Evolutionary conservation across 2,888 invertebrate species (phyloP).

Genomic region (Lasiommata megera): DNA sequence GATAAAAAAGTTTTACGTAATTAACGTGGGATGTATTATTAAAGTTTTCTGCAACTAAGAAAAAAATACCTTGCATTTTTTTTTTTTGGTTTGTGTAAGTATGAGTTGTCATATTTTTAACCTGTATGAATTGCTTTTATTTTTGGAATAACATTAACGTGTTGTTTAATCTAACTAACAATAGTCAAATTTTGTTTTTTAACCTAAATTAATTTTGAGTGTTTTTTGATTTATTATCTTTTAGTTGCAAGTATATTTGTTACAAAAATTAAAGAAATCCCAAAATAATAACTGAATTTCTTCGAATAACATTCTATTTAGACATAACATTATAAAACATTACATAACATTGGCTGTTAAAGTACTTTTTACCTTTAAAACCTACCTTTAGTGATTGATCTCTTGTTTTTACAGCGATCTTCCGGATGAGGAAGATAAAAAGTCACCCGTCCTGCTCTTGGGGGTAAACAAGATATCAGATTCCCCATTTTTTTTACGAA

Average conservation of each 20-base stretch:
- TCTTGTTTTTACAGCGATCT: conserved; percentile 77
- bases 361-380: no score
- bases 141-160: conserved; percentile 1
- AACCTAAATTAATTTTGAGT: not conserved
- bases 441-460: conserved; percentile 81
- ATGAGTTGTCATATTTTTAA: conserved; percentile 19
- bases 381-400: not conserved
- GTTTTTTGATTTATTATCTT: not conserved
- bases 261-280: not conserved
- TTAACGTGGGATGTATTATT: conserved; percentile 9
- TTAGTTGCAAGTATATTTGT: not conserved
- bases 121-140: conserved; percentile 19
- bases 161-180: conserved; percentile 1
- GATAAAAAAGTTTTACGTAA: conserved; percentile 9
- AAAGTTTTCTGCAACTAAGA: not conserved
- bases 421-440: conserved; percentile 82
- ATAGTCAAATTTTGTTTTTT: not conserved
- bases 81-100: conserved; percentile 31
- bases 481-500: conserved; percentile 63
- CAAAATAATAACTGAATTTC: no score
- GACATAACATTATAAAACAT: no score
- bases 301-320: no score
- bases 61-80: conserved; percentile 9
- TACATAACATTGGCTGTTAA: no score
- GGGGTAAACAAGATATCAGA: conserved; percentile 82